phyloP scores from a whole-genome alignment of 2,113 vertebrate genomes.

The Amblyopsis rosae region DNA sequence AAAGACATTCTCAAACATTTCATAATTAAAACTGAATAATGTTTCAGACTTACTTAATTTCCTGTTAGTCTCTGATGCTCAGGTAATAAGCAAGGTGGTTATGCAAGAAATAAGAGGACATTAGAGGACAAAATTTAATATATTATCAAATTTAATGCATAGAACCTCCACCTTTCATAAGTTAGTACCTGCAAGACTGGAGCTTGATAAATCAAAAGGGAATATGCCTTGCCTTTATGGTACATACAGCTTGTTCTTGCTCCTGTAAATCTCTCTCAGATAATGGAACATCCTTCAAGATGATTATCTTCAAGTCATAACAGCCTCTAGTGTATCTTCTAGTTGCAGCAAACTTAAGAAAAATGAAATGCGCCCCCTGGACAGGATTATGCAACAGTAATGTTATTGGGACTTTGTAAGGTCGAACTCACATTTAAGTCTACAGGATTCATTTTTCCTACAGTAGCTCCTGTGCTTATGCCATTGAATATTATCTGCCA shows the following conservation, averaged over 20 bases:
- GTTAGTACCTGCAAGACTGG: no score
- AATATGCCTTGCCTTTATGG: no score
- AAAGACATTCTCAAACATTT: background rate
- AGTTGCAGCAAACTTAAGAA: background rate
- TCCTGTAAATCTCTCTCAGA: background rate
- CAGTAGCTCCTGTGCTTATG: constrained; percentile 7
- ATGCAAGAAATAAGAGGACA: no score
- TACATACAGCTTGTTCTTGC: no score
- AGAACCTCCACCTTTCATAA: no score
- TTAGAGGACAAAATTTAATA: no score
- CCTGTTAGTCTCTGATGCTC: no score
- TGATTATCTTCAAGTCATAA: background rate
- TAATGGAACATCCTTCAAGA: background rate
- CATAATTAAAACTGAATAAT: background rate
- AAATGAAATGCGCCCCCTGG: background rate
- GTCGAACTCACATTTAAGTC: background rate
- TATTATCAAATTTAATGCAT: no score
- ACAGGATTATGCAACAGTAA: background rate
- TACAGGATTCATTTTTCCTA: background rate
- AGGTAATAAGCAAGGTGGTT: no score
- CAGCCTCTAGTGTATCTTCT: background rate
- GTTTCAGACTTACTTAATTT: no score
- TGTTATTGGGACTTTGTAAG: background rate
- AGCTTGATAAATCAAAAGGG: no score
- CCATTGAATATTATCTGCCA: constrained; percentile 19